These are phyloP conservation scores for Uria lomvia DNA, from an alignment of 2,113 vertebrate genomes.

Conservation along the genomic window DNA sequence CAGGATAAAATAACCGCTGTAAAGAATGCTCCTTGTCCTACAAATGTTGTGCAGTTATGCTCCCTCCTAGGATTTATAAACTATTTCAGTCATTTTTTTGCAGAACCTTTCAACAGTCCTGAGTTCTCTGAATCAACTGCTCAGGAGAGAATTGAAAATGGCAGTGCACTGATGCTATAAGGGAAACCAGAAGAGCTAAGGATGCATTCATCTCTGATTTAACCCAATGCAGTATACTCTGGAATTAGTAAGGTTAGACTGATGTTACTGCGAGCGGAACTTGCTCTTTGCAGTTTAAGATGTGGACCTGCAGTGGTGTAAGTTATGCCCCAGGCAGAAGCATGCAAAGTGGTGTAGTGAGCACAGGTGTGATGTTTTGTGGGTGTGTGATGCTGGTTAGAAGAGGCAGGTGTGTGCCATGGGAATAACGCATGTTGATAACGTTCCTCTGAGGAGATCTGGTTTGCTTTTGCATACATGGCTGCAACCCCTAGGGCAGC, in stretches of 20 bases:
- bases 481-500: neutral
- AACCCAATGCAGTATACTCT: neutral
- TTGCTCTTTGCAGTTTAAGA: neutral
- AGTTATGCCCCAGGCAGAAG: neutral
- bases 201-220: neutral
- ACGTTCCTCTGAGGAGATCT: neutral
- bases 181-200: neutral
- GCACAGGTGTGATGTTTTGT: neutral
- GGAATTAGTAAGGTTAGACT: neutral
- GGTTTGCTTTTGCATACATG: neutral
- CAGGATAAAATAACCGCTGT: neutral
- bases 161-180: neutral
- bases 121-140: conserved; percentile 8
- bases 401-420: neutral
- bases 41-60: conserved; percentile 6
- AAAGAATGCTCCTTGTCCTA: conserved; percentile 41
- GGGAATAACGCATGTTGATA: rapidly evolving
- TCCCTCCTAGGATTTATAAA: conserved; percentile 56
- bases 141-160: conserved; percentile 19
- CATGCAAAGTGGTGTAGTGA: neutral
- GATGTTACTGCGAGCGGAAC: neutral
- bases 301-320: neutral
- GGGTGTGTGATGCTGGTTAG: neutral
- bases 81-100: conserved; percentile 15
- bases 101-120: conserved; percentile 20